Evolutionary conservation across 2,888 invertebrate genomes (phyloP).

Genomic region (Yponomeuta cagnagella): DNA sequence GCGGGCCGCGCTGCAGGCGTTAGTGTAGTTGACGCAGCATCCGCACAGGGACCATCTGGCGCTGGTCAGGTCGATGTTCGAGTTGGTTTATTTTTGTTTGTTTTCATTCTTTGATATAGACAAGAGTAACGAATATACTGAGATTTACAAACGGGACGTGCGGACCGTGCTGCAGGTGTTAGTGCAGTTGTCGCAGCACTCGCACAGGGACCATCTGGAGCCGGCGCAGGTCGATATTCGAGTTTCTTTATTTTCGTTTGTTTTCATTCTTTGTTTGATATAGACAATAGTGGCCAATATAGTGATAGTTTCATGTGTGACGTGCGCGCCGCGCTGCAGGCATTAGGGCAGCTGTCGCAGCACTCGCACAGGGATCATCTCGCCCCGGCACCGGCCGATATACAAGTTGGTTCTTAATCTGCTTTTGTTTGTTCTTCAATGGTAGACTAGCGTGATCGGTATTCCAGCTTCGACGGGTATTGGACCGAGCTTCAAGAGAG

Average conservation of each 20-base stretch:
- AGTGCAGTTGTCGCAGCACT: constrained; percentile 81
- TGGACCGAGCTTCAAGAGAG: no score
- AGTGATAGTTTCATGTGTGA: constrained; percentile 81
- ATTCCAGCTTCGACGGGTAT: no score
- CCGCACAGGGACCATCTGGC: no score
- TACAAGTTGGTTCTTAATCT: neutral
- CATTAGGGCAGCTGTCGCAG: constrained; percentile 79
- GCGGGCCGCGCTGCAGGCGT: no score
- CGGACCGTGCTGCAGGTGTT: constrained; percentile 87
- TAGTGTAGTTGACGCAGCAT: no score
- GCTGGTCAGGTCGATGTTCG: no score
- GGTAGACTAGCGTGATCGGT: no score
- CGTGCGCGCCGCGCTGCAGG: constrained; percentile 86
- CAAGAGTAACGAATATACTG: no score
- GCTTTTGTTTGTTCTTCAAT: neutral
- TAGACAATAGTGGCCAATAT: constrained; percentile 85
- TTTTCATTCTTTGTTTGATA: neutral
- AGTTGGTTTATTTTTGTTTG: no score
- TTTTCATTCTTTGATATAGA: no score
- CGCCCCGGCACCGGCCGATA: constrained; percentile 81
- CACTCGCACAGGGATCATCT: constrained; percentile 83
- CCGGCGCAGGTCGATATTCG: constrained; percentile 79
- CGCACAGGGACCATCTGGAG: constrained; percentile 83
- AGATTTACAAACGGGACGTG: constrained; percentile 78
- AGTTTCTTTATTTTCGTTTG: neutral